Conservation (phyloP, 92 coral and sea anemone species). For the Porites cylindrica region DNA sequence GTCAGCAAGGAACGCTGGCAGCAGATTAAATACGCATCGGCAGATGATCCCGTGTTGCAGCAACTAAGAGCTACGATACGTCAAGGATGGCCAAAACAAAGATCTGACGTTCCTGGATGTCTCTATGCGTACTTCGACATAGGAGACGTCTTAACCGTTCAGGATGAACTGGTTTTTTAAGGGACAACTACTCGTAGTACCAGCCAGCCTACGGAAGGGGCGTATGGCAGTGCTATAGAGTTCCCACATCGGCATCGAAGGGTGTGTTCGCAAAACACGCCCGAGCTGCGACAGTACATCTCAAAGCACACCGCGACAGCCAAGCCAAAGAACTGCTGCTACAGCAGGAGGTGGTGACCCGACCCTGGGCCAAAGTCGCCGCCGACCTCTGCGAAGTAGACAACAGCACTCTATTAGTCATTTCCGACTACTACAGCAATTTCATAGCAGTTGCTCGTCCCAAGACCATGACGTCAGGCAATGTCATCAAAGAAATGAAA, state of each 20-base stretch:
- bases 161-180: conserved; percentile 37
- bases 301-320: background rate
- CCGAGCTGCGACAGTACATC: conserved; percentile 41
- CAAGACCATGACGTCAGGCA: conserved; percentile 3
- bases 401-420: conserved; percentile 32
- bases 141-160: conserved; percentile 40
- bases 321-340: conserved; percentile 38
- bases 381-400: conserved; percentile 55
- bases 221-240: conserved; percentile 28
- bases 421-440: conserved; percentile 49
- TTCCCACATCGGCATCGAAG: conserved; percentile 44
- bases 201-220: conserved; percentile 45
- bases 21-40: conserved; percentile 52
- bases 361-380: conserved; percentile 47
- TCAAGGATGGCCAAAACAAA: conserved; percentile 46
- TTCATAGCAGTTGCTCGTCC: conserved; percentile 43
- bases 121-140: conserved; percentile 20
- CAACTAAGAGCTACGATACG: conserved; percentile 35
- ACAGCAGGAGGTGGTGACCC: conserved; percentile 30
- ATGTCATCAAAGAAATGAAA: conserved; percentile 1
- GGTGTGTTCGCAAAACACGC: conserved; percentile 45
- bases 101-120: conserved; percentile 10
- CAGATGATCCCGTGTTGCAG: conserved; percentile 43
- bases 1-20: conserved; percentile 66
- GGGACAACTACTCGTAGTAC: conserved; percentile 43